Evolutionary conservation across 2,113 vertebrate genomes (phyloP).

Genomic region (Hippocampus guttulatus): DNA sequence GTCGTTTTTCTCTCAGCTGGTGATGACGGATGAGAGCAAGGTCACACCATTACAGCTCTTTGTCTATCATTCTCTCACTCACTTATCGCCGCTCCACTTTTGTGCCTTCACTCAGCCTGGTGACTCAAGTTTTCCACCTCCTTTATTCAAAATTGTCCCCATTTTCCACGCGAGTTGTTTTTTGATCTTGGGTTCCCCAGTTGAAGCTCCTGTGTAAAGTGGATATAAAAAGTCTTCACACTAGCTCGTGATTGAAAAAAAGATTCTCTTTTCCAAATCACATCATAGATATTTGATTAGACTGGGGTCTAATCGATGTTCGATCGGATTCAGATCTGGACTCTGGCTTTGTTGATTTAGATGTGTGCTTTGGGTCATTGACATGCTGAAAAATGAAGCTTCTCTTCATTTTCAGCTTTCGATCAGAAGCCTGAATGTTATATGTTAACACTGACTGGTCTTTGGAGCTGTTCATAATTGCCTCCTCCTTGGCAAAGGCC

Average conservation of each 20-base stretch:
- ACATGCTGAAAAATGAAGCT: no score
- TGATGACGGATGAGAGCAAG: constrained; percentile 52
- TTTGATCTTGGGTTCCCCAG: constrained; percentile 2
- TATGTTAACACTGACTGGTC: no score
- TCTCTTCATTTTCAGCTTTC: no score
- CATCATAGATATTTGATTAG: not conserved
- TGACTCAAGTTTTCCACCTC: constrained; percentile 16
- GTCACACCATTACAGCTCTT: constrained; percentile 50
- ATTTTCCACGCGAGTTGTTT: constrained; percentile 17
- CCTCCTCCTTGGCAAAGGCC: no score
- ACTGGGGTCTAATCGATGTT: no score
- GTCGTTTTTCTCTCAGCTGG: constrained; percentile 57
- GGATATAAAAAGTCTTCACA: not conserved
- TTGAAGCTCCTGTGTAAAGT: not conserved
- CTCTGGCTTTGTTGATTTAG: no score
- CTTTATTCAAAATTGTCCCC: constrained; percentile 7
- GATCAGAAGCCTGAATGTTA: no score
- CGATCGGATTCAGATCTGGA: no score
- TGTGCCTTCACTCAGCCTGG: constrained; percentile 12
- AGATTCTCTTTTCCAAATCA: not conserved
- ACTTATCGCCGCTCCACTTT: constrained; percentile 17
- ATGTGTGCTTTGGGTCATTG: no score
- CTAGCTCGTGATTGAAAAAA: not conserved
- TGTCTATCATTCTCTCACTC: constrained; percentile 38
- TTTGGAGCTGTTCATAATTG: no score